Percentiles rank a stretch among this genome's conserved stretches.
phyloP scores from a whole-genome alignment of 2,888 invertebrate species.

The Trachelus stipa region DNA sequence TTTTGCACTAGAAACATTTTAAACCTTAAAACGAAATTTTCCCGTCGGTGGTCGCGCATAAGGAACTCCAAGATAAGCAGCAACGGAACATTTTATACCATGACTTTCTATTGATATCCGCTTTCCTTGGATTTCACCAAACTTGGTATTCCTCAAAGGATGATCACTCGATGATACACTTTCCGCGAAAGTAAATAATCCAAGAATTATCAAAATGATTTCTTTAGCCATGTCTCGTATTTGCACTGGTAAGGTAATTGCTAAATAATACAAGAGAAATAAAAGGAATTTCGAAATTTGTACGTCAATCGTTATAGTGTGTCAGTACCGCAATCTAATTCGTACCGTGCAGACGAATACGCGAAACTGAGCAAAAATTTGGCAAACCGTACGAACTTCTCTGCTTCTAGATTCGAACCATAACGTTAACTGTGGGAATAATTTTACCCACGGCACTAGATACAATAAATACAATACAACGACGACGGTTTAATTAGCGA shows the following conservation, averaged over 20 bases:
- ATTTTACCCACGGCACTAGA: not conserved
- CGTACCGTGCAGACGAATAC: not conserved
- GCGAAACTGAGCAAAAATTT: not conserved
- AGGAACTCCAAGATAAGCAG: conserved; percentile 55
- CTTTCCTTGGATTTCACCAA: conserved; percentile 34
- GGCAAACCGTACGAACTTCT: not conserved
- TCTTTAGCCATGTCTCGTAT: not conserved
- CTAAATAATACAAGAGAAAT: not conserved
- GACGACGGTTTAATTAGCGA: not conserved
- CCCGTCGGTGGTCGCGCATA: conserved; percentile 54
- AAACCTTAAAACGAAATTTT: conserved; percentile 54
- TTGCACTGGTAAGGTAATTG: not conserved
- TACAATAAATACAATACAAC: not conserved
- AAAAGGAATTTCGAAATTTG: too few relatives aligned
- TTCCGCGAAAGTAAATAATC: not conserved
- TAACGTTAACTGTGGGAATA: not conserved
- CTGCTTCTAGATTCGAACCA: not conserved
- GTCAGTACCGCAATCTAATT: not conserved
- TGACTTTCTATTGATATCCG: conserved; percentile 25
- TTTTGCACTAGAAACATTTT: too few relatives aligned
- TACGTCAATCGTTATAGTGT: not conserved
- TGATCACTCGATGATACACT: not conserved
- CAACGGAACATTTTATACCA: conserved; percentile 12
- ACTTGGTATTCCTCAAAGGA: not conserved
- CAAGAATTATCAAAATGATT: not conserved